These are phyloP conservation scores for Aphrophora alni DNA, from an alignment of 2,888 invertebrate species.

Conservation along the genomic window DNA sequence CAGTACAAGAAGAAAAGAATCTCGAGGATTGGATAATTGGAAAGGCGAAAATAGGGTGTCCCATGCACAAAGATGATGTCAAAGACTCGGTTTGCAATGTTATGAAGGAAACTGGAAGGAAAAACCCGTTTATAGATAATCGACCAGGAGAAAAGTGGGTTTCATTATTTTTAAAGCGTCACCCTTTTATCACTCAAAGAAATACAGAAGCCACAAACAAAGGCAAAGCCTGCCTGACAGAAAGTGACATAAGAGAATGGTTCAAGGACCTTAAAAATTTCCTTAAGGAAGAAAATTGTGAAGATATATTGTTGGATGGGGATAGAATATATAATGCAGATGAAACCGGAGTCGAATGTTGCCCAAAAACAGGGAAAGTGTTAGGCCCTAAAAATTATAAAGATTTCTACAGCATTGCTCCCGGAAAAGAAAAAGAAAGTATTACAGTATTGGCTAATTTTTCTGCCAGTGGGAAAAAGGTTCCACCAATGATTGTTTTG, in stretches of 20 bases:
- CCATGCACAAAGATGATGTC: constrained; percentile 50
- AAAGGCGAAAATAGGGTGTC: constrained; percentile 49
- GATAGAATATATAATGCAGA: constrained; percentile 48
- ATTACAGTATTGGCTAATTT: constrained; percentile 45
- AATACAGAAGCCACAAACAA: constrained; percentile 36
- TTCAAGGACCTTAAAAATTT: constrained; percentile 45
- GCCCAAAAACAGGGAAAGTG: constrained; percentile 47
- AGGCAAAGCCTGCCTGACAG: constrained; percentile 46
- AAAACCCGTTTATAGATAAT: constrained; percentile 43
- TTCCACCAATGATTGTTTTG: constrained; percentile 49
- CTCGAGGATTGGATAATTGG: constrained; percentile 45
- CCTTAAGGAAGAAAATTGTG: constrained; percentile 44
- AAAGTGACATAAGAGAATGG: constrained; percentile 49
- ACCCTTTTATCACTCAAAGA: constrained; percentile 42
- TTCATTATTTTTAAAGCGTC: constrained; percentile 37
- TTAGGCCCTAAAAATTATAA: constrained; percentile 45
- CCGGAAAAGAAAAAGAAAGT: constrained; percentile 46
- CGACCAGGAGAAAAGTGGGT: constrained; percentile 43
- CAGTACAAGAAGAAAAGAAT: constrained; percentile 3
- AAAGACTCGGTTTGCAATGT: constrained; percentile 48
- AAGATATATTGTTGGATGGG: constrained; percentile 23
- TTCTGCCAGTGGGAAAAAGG: constrained; percentile 42
- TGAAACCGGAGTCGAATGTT: constrained; percentile 45
- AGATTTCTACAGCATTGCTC: constrained; percentile 44
- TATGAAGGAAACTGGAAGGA: constrained; percentile 38